A percentile compares a stretch with the other conserved stretches of the same genome.
These are phyloP conservation scores for Dioctria rufipes DNA, from an alignment of 2,888 invertebrate species.

Conservation along the genomic window DNA sequence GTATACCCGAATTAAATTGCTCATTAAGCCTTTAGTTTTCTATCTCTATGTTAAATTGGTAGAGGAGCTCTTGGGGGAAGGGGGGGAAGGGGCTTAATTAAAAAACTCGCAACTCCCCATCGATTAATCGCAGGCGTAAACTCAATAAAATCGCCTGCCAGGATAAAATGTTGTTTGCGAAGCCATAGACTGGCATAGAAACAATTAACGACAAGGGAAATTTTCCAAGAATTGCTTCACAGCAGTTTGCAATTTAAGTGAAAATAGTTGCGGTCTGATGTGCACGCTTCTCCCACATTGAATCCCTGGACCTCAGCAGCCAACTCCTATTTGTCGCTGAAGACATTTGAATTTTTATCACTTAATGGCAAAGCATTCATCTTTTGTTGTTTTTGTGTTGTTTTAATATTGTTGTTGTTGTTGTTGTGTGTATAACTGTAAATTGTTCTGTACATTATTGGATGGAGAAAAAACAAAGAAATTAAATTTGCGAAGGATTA, in stretches of 20 bases:
- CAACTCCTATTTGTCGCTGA: conserved; percentile 43
- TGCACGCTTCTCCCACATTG: not conserved
- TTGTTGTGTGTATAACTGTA: no score
- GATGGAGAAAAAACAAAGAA: no score
- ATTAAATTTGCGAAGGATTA: no score
- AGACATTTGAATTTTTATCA: conserved; percentile 44
- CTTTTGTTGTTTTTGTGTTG: not conserved
- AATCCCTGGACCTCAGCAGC: not conserved
- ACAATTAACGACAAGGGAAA: conserved; percentile 34
- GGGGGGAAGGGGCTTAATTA: conserved; percentile 44
- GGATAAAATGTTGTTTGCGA: conserved; percentile 56
- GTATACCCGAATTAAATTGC: conserved; percentile 53
- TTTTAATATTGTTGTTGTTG: no score
- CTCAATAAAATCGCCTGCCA: conserved; percentile 57
- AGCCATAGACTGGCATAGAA: conserved; percentile 43
- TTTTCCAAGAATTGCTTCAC: conserved; percentile 21
- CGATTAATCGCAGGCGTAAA: conserved; percentile 58
- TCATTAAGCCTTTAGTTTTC: conserved; percentile 57
- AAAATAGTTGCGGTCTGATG: conserved; percentile 46
- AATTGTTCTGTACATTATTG: no score
- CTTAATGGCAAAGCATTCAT: conserved; percentile 42
- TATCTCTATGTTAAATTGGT: not conserved
- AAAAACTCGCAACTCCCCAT: conserved; percentile 51
- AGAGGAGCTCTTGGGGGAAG: no score
- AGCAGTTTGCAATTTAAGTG: conserved; percentile 50